These are phyloP conservation scores for Peucedramus taeniatus DNA, from an alignment of 2,113 vertebrate genomes.

Conservation along the genomic window DNA sequence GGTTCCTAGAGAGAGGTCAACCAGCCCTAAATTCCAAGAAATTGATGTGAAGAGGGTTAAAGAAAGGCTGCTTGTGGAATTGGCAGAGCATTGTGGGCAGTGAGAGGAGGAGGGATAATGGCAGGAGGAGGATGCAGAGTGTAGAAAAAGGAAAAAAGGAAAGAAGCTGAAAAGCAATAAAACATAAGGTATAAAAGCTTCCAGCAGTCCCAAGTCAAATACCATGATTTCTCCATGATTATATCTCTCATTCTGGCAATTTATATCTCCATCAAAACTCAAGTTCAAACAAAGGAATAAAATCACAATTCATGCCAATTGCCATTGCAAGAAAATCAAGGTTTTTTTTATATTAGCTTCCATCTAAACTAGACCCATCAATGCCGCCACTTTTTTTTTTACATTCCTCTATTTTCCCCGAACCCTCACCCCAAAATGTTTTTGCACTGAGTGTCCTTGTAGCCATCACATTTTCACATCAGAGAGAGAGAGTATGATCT, in stretches of 20 bases:
- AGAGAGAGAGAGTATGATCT: neutral
- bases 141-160: neutral
- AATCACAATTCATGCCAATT: slow-evolving; percentile 18
- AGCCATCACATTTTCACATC: neutral
- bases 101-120: neutral
- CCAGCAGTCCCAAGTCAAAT: neutral
- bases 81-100: neutral
- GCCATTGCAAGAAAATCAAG: neutral
- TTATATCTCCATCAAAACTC: neutral
- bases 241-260: neutral
- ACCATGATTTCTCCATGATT: neutral
- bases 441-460: neutral
- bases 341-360: neutral
- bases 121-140: neutral
- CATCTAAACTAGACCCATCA: slow-evolving; percentile 12
- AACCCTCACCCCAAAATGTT: neutral
- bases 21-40: neutral
- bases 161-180: neutral
- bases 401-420: neutral
- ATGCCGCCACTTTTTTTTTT: neutral
- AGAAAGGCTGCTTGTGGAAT: neutral
- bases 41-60: neutral
- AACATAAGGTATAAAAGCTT: neutral
- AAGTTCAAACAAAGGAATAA: slow-evolving; percentile 16
- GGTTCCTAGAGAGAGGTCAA: neutral